Percentiles rank a stretch among this genome's conserved stretches.
These are phyloP conservation scores for Drosophila lacertosa DNA, from an alignment of 1,140 invertebrate species.

Conservation along the genomic window DNA sequence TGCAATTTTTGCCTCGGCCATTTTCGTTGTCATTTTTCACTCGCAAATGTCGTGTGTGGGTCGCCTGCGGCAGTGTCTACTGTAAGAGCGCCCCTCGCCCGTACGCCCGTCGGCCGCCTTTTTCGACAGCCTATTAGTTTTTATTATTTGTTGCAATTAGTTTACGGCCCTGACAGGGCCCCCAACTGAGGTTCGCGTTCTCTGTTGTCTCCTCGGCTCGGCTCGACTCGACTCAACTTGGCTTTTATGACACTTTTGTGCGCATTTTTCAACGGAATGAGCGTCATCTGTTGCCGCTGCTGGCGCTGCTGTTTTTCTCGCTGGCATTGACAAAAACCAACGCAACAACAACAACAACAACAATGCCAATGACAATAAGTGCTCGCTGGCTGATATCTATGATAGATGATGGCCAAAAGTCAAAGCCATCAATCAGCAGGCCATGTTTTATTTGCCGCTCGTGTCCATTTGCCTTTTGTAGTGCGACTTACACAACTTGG, in stretches of 20 bases:
- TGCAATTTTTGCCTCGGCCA: conserved; percentile 60
- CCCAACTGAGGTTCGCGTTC: not conserved
- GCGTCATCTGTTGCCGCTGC: conserved; percentile 75
- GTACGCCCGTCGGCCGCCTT: conserved; percentile 37
- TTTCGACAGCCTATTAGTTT: conserved; percentile 82
- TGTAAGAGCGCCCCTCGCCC: too few relatives aligned
- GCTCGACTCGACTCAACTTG: conserved; percentile 5
- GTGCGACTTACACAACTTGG: not conserved
- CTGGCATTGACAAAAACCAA: conserved; percentile 50
- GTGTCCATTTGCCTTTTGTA: conserved; percentile 65
- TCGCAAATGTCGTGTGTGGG: conserved; percentile 37
- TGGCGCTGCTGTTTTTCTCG: conserved; percentile 33
- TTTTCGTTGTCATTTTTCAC: conserved; percentile 73
- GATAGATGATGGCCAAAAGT: conserved; percentile 81
- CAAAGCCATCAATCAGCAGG: conserved; percentile 77
- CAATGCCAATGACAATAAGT: conserved; percentile 37
- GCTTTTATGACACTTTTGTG: conserved; percentile 76
- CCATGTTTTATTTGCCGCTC: conserved; percentile 76
- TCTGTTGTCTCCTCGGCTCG: conserved; percentile 23
- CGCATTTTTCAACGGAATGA: conserved; percentile 74
- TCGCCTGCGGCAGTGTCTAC: not conserved
- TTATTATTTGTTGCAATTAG: conserved; percentile 82
- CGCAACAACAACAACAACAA: conserved; percentile 37
- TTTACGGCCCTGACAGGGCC: conserved; percentile 50
- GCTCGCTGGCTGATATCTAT: conserved; percentile 63